A percentile compares a stretch with the other conserved stretches of the same genome.
Evolutionary conservation across 2,797 vertebrate species (phyloP).

Genomic region (Peromyscus nudipes): DNA sequence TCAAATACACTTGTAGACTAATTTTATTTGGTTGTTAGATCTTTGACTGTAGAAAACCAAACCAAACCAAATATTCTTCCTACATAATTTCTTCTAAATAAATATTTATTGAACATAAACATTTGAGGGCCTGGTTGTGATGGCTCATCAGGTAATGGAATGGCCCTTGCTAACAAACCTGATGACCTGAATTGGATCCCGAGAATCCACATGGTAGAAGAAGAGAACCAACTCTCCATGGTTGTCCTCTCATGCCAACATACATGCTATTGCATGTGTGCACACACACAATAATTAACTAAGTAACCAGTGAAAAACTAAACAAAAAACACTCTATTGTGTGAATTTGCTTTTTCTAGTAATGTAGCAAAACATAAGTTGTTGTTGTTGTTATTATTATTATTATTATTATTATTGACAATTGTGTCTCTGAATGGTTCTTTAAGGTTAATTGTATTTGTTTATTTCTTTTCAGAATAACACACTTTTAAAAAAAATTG

Average conservation of each 20-base stretch:
- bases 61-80: not conserved
- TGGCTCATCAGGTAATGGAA: too few species aligned
- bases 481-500: not conserved
- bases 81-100: slow-evolving; percentile 40
- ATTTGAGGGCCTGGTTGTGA: not conserved
- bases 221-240: not conserved
- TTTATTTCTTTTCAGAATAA: slow-evolving; percentile 32
- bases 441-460: slow-evolving; percentile 52
- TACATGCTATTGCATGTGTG: not conserved
- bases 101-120: slow-evolving; percentile 50
- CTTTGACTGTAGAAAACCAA: slow-evolving; percentile 22
- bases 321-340: not conserved
- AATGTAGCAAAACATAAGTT: not conserved
- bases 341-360: not conserved
- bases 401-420: not conserved
- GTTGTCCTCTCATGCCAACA: too few species aligned
- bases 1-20: not conserved
- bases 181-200: not conserved
- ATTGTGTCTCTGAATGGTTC: not conserved
- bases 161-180: not conserved
- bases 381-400: too few species aligned
- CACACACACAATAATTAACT: not conserved
- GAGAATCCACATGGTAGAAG: not conserved
- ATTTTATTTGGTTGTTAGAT: slow-evolving; percentile 53
- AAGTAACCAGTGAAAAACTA: not conserved